Conservation (phyloP, 2,797 vertebrate species). For the Poeciliopsis infans region DNA sequence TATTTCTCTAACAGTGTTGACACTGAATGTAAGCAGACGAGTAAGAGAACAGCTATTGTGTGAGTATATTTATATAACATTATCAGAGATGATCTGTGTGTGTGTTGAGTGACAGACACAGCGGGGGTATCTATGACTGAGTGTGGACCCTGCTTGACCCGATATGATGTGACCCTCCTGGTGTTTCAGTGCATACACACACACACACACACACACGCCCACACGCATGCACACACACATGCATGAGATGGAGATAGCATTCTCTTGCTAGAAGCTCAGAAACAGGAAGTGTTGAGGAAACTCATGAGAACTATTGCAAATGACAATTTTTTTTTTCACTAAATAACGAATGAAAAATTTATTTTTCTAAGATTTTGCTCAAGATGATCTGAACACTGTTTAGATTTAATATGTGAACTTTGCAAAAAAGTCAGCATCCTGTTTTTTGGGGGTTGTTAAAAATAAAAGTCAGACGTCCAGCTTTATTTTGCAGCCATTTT, state of each 20-base stretch:
- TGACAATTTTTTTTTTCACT: neutral
- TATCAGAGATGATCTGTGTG: conserved; percentile 45
- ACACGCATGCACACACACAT: conserved; percentile 1
- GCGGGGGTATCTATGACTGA: conserved; percentile 86
- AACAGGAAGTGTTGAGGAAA: neutral
- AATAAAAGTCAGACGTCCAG: neutral
- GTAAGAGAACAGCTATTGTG: conserved; percentile 12
- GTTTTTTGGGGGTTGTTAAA: neutral
- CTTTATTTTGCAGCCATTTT: neutral
- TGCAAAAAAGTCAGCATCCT: neutral
- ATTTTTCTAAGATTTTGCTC: neutral
- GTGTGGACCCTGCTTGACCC: conserved; percentile 79
- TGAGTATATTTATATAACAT: conserved; percentile 42
- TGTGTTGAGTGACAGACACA: conserved; percentile 77
- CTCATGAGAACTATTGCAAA: neutral
- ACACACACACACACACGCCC: neutral
- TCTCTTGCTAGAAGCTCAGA: conserved; percentile 20
- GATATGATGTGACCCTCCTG: conserved; percentile 69
- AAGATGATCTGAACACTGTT: neutral
- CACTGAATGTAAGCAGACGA: conserved; percentile 20
- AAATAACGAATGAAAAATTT: neutral
- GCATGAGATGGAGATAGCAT: conserved; percentile 7
- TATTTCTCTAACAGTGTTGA: conserved; percentile 19
- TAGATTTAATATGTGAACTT: neutral
- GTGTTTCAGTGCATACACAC: conserved; percentile 48